Evolutionary conservation across 2,113 vertebrate genomes (phyloP).

Genomic region (Halcyon malimbica): DNA sequence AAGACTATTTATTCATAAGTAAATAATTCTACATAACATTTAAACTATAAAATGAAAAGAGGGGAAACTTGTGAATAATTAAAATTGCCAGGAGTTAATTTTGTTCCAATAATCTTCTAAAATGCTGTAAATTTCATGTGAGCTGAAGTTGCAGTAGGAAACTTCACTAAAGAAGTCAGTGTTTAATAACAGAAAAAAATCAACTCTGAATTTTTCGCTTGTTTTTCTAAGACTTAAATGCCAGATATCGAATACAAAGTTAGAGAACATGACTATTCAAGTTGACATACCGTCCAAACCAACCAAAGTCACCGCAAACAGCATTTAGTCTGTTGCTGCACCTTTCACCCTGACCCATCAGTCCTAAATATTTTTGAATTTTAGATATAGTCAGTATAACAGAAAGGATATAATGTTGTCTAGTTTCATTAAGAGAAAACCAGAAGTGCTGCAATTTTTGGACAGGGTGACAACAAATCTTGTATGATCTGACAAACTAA

Average conservation of each 20-base stretch:
- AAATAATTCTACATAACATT: conserved; percentile 3
- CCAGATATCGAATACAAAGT: neutral
- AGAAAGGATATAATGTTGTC: neutral
- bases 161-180: neutral
- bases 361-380: conserved; percentile 1
- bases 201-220: neutral
- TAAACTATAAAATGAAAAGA: neutral
- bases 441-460: neutral
- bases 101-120: neutral
- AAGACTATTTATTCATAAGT: neutral
- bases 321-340: neutral
- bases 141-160: neutral
- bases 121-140: neutral
- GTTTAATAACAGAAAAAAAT: neutral
- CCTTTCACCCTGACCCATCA: neutral
- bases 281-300: neutral
- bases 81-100: neutral
- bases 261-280: neutral
- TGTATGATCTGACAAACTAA: neutral
- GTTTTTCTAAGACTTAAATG: neutral
- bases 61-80: neutral
- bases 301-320: neutral
- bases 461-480: conserved; percentile 11
- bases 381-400: neutral
- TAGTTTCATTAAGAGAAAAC: conserved; percentile 2